These are phyloP conservation scores for Falcunculus frontatus DNA, from an alignment of 2,113 vertebrate species.

Conservation along the genomic window DNA sequence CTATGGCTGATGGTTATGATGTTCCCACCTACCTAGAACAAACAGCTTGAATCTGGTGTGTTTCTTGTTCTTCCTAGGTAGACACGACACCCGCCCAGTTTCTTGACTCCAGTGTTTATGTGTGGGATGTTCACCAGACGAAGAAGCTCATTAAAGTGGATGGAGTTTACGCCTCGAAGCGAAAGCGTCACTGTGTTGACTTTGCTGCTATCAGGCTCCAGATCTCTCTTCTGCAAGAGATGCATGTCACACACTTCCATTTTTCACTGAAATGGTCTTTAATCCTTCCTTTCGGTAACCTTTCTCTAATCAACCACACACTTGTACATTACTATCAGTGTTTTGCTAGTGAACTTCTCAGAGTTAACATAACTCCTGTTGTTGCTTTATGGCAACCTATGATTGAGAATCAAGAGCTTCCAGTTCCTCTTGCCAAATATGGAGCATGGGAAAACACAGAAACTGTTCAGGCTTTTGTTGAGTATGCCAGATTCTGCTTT, in stretches of 20 bases:
- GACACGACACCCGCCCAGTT: constrained; percentile 88
- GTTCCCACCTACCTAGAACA: neutral
- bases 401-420: constrained; percentile 79
- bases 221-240: constrained; percentile 78
- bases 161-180: constrained; percentile 64
- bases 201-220: constrained; percentile 85
- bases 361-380: constrained; percentile 86
- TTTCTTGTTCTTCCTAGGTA: constrained; percentile 70
- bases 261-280: constrained; percentile 93
- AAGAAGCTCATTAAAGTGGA: constrained; percentile 83
- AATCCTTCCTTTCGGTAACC: constrained; percentile 82
- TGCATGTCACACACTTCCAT: constrained; percentile 86
- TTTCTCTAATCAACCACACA: constrained; percentile 78
- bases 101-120: constrained; percentile 84
- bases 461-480: constrained; percentile 81
- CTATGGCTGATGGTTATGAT: neutral
- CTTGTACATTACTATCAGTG: constrained; percentile 89
- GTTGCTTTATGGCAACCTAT: constrained; percentile 91
- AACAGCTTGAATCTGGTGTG: neutral
- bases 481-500: constrained; percentile 89
- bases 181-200: constrained; percentile 80
- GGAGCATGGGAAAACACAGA: constrained; percentile 87
- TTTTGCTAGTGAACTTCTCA: constrained; percentile 82
- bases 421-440: constrained; percentile 69
- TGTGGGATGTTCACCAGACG: constrained; percentile 87